phyloP scores from a whole-genome alignment of 2,113 vertebrate genomes.

The Spermophilus dauricus region DNA sequence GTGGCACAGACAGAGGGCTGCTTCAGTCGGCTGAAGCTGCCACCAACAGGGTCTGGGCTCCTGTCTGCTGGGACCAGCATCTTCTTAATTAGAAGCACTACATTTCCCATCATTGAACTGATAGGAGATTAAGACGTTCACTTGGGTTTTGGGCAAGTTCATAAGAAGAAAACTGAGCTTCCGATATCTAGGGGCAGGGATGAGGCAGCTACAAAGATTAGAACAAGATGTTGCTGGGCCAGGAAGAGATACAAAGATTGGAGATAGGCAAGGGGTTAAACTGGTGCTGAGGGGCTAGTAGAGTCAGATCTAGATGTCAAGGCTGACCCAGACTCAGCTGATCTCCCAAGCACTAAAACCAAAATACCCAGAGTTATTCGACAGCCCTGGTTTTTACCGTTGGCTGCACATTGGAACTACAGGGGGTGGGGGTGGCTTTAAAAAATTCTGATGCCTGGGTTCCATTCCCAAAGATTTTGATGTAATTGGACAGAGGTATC shows the following conservation, averaged over 20 bases:
- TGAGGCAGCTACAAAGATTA: slow-evolving; percentile 1
- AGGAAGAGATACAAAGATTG: neutral
- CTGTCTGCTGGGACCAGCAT: neutral
- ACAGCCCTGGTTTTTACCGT: neutral
- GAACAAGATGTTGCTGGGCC: neutral
- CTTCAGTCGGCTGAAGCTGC: neutral
- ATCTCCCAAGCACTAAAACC: neutral
- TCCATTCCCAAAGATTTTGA: neutral
- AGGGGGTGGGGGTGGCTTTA: neutral
- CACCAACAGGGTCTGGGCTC: neutral
- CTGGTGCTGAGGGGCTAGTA: neutral
- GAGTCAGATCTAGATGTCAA: neutral
- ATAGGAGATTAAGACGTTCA: slow-evolving; percentile 1
- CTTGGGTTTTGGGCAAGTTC: slow-evolving; percentile 39
- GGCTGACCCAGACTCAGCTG: neutral
- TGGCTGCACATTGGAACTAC: neutral
- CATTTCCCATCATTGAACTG: neutral
- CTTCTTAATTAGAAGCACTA: neutral
- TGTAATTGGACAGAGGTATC: neutral
- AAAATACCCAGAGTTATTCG: neutral
- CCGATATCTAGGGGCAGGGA: neutral
- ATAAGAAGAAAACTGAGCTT: neutral
- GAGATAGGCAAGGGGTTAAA: neutral
- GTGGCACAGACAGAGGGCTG: neutral
- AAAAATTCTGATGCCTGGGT: neutral